Evolutionary conservation across 2,888 invertebrate species (phyloP), one percentile per base, ranked within the genome.

Genomic region (Erebia ligea): DNA sequence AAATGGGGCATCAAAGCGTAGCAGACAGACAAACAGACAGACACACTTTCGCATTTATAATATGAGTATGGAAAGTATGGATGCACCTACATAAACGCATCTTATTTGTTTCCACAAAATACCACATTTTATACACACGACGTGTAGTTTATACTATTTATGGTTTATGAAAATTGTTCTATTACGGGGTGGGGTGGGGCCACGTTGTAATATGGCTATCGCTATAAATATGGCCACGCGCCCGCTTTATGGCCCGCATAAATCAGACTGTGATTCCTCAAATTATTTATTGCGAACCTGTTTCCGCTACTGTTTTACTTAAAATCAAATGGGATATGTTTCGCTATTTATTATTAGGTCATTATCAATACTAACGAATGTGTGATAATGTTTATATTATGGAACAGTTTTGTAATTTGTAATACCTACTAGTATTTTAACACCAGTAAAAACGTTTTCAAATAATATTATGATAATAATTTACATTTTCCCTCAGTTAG

Each of bases 261-360:
- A 81, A 80, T 82, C 79, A 76, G 34, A 62, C 66, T 76, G 77
- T 79, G 79, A 80, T 81, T 79, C 76, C 77, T 76, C 75, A 79
- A 80, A 80, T 81, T 80, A 79, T 81, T 80, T 81, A 81, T 77
- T 78, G 78, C 76, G 71, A 75, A 77, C 77, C 78, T 77, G 75
- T 68, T 70, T 75, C 73, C 62, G 70, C 71, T 69, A 75, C 76
- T 75, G 76, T 73, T 77, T 73, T 70, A 73, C 72, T 74, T 72
- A 71, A 21, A 68, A 74, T 71, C 69, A 57, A 73, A 71, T 58
- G 48, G 64, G 54, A 34, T 58, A 75, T 69, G 63, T 73, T 69
- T 70, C 52, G 70, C 63, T 68, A 58, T 71, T 69, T 61, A 66
- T 61, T 75, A 69, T 63, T 48, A 52, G 42, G 50, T 15, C 59